Base-by-base conservation (phyloP, 2,113 vertebrate genomes). In the Eurypyga helias region DNA sequence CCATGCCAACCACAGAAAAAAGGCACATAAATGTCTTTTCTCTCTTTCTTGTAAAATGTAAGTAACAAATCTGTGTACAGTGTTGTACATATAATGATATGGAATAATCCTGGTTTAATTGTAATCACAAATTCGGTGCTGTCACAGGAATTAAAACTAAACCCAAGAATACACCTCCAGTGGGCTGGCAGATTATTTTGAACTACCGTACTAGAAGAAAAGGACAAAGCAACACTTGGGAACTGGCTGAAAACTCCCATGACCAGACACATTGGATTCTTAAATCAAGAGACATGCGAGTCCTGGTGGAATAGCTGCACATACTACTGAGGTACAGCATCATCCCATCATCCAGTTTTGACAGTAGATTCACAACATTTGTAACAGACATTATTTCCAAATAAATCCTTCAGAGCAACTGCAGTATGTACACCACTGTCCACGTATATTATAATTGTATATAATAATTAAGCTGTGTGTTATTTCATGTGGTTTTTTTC, bases 41-140 rank as follows among this genome's bases (percentile, higher is more conserved):
- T n/a, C n/a, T n/a, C n/a, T n/a, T n/a, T n/a, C n/a, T n/a, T n/a
- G n/a, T n/a, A n/a, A n/a, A n/a, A n/a, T n/a, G n/a, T n/a, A n/a
- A 77, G 12, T 29, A 19, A 60, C 9, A 69, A 86, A 34, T 5
- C 4, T 6, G 9, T 29, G 28, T 33, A 6, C 28, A 91, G 21
- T 12, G 7, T 41, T 81, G 25, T 1, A 1, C 1, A 0, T 43
- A 19, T 15, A 25, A 62, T 9, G n/a, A 21, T 3, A 57, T 8
- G 13, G 17, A 82, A 38, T 36, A 41, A 57, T 20, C 16, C 20
- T 1, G 0, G 13, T 21, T 67, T 65, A 29, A 66, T 41, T 29
- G 34, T 33, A 65, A 58, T 3, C 24, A 18, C 31, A 64, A 33
- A 54, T 64, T 15, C 55, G 20, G 20, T 12, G 67, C 34, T 0